phyloP scores from a whole-genome alignment of 2,113 vertebrate genomes.

The Atrichornis clamosus region DNA sequence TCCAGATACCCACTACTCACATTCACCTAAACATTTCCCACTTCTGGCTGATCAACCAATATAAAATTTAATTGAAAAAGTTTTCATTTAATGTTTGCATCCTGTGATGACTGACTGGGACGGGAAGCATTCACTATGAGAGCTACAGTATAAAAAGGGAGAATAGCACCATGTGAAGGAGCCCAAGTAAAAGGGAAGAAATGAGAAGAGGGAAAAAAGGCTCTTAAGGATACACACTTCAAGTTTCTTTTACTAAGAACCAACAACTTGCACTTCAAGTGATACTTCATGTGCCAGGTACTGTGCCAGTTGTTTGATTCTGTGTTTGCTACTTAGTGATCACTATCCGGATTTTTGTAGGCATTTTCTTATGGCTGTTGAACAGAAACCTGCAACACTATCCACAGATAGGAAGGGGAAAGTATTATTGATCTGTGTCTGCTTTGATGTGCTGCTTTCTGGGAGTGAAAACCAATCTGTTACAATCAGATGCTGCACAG shows the following conservation, averaged over 20 bases:
- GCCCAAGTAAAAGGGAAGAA: slow-evolving; percentile 18
- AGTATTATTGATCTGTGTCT: slow-evolving; percentile 39
- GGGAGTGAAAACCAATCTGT: slow-evolving; percentile 36
- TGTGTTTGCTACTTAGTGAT: neutral
- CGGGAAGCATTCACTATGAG: slow-evolving; percentile 11
- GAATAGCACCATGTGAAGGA: slow-evolving; percentile 11
- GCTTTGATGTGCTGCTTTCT: slow-evolving; percentile 50
- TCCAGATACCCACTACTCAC: slow-evolving; percentile 5
- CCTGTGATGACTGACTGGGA: neutral
- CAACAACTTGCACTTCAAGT: slow-evolving; percentile 5
- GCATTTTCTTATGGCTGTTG: slow-evolving; percentile 6
- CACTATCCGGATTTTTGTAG: slow-evolving; percentile 3
- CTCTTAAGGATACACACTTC: neutral
- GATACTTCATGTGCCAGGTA: neutral
- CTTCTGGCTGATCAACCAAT: slow-evolving; percentile 37
- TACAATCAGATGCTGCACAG: slow-evolving; percentile 42
- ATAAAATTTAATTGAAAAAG: slow-evolving; percentile 51
- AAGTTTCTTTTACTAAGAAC: slow-evolving; percentile 35
- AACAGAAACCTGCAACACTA: slow-evolving; percentile 32
- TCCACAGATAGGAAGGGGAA: slow-evolving; percentile 4
- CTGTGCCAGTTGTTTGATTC: neutral
- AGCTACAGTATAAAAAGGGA: slow-evolving; percentile 10
- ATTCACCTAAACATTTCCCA: slow-evolving; percentile 47
- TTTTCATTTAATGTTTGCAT: slow-evolving; percentile 12
- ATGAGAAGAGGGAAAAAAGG: neutral